Conservation (phyloP, 2,888 invertebrate genomes). For the Macropis europaea region DNA sequence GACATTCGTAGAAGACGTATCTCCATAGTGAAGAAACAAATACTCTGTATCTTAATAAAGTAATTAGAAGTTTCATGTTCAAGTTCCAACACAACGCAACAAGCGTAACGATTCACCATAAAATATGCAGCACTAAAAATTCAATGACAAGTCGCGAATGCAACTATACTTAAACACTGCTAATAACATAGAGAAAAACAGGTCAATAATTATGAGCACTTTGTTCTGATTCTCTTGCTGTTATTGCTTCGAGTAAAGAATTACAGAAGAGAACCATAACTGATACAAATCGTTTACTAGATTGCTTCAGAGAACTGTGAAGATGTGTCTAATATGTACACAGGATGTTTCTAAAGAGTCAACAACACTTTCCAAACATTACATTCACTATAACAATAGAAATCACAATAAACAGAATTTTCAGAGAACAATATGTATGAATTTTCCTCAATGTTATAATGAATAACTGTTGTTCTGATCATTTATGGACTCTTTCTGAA, state of each 20-base stretch:
- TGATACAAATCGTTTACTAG: conserved; percentile 13
- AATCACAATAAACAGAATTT: too few species aligned
- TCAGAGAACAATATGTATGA: too few species aligned
- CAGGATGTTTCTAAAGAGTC: conserved; percentile 5
- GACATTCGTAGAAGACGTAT: not conserved
- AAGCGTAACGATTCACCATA: conserved; percentile 38
- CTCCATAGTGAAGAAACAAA: conserved; percentile 8
- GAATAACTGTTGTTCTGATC: not conserved
- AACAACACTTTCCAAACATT: conserved; percentile 3
- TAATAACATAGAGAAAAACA: not conserved
- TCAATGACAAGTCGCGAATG: conserved; percentile 23
- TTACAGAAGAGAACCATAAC: conserved; percentile 16
- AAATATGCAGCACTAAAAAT: conserved; percentile 39
- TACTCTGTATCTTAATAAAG: conserved; percentile 2
- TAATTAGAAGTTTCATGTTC: conserved; percentile 3
- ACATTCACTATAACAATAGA: not conserved
- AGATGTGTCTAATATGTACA: conserved; percentile 2
- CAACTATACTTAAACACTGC: conserved; percentile 11
- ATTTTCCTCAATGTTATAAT: not conserved
- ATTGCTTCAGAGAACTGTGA: not conserved
- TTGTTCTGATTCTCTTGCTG: conserved; percentile 8
- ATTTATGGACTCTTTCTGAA: not conserved
- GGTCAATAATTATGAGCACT: conserved; percentile 7
- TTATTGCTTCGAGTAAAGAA: conserved; percentile 27
- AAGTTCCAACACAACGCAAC: conserved; percentile 39